Conservation (phyloP, 2,797 vertebrate genomes). For the Rhynchonycteris naso region DNA sequence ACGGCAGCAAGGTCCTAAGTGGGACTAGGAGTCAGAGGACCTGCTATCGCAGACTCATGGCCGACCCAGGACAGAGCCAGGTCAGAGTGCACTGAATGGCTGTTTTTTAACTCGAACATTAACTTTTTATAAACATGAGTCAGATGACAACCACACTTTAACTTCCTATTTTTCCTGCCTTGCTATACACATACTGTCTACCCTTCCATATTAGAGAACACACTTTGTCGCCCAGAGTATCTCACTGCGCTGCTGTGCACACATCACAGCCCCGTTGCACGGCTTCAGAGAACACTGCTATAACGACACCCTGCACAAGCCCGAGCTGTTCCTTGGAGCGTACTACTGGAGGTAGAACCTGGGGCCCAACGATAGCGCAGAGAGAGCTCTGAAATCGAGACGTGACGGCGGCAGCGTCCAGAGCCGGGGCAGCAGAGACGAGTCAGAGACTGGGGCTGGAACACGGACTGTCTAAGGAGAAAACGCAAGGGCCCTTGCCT, state of each 20-base stretch:
- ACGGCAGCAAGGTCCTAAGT: neutral
- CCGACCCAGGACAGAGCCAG: no score
- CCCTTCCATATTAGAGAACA: neutral
- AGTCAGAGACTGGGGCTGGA: no score
- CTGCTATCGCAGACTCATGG: accelerated
- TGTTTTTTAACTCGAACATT: neutral
- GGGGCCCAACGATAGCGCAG: neutral
- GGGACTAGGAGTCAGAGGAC: neutral
- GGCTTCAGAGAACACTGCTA: accelerated
- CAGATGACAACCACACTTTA: neutral
- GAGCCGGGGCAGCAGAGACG: neutral
- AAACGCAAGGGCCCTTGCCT: neutral
- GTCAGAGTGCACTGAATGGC: neutral
- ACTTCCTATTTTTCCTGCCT: neutral
- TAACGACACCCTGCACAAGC: neutral
- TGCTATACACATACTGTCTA: neutral
- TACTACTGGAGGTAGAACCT: neutral
- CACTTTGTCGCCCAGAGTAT: neutral
- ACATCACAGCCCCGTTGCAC: no score
- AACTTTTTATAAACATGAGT: neutral
- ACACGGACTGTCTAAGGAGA: neutral
- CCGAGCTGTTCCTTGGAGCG: neutral
- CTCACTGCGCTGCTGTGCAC: neutral
- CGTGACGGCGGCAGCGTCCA: neutral
- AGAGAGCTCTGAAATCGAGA: neutral